Conservation (phyloP, 2,888 invertebrate species). For the Tupiocoris notatus region DNA sequence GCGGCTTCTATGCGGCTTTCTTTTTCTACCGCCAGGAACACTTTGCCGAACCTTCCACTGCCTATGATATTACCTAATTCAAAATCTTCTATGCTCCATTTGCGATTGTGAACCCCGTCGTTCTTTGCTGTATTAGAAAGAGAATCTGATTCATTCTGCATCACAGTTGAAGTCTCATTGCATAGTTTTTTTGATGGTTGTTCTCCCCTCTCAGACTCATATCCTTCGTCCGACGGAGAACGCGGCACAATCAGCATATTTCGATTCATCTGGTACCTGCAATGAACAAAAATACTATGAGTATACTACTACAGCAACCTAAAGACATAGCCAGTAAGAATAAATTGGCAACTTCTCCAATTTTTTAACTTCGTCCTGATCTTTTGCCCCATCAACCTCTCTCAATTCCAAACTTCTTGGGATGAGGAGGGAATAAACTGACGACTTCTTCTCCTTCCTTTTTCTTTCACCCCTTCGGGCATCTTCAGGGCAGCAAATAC, state of each 20-base stretch:
- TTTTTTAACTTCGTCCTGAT: too few species aligned
- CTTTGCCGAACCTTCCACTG: conserved; percentile 89
- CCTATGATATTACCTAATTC: conserved; percentile 82
- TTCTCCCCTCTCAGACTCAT: conserved; percentile 7
- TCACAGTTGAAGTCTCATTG: background rate
- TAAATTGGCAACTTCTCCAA: too few species aligned
- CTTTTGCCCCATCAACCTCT: too few species aligned
- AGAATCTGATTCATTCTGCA: background rate
- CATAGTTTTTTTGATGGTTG: background rate
- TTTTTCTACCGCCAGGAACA: conserved; percentile 82
- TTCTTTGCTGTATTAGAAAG: background rate
- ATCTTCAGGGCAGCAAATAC: too few species aligned
- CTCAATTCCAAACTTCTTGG: too few species aligned
- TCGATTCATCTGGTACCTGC: too few species aligned
- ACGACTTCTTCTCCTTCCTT: too few species aligned
- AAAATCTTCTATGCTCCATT: conserved; percentile 62
- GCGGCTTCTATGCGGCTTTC: conserved; percentile 74
- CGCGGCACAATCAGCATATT: background rate
- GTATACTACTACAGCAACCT: too few species aligned
- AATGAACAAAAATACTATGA: too few species aligned
- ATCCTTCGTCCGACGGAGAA: background rate
- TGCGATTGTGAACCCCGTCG: background rate
- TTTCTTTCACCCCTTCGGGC: too few species aligned
- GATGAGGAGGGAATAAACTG: too few species aligned
- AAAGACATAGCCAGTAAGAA: too few species aligned